Evolutionary conservation across 2,888 invertebrate genomes (phyloP).

Genomic region (Tetanocera ferruginea): DNA sequence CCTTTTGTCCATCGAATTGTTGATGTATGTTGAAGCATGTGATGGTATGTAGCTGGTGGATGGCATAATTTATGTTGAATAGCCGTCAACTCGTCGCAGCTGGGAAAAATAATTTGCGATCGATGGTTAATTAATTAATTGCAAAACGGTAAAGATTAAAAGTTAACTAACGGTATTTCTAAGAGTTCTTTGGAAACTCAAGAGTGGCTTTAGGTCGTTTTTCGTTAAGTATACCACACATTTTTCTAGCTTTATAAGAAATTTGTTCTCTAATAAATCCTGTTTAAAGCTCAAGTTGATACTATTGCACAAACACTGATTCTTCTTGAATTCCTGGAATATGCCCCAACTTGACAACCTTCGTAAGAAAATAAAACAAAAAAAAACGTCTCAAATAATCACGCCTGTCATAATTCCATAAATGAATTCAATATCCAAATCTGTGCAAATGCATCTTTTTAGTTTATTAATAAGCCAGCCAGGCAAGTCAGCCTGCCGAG

Average conservation of each 20-base stretch:
- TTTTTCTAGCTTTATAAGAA: no score
- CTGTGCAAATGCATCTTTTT: constrained; percentile 22
- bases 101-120: not conserved
- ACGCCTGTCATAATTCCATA: constrained; percentile 56
- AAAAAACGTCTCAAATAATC: constrained; percentile 57
- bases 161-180: no score
- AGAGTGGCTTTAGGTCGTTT: not conserved
- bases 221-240: no score
- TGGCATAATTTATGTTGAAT: constrained; percentile 21
- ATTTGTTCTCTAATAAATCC: not conserved
- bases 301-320: not conserved
- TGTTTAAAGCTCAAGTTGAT: constrained; percentile 7
- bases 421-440: constrained; percentile 53
- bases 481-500: constrained; percentile 11
- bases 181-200: not conserved
- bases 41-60: not conserved
- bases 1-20: not conserved
- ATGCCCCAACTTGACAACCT: constrained; percentile 44
- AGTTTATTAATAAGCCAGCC: constrained; percentile 42
- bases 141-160: constrained; percentile 10
- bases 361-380: constrained; percentile 48
- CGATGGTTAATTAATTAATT: constrained; percentile 34
- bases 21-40: not conserved
- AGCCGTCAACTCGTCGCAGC: not conserved
- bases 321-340: constrained; percentile 19